These are phyloP conservation scores for Adela reaumurella DNA, from an alignment of 2,888 invertebrate genomes.

Conservation along the genomic window DNA sequence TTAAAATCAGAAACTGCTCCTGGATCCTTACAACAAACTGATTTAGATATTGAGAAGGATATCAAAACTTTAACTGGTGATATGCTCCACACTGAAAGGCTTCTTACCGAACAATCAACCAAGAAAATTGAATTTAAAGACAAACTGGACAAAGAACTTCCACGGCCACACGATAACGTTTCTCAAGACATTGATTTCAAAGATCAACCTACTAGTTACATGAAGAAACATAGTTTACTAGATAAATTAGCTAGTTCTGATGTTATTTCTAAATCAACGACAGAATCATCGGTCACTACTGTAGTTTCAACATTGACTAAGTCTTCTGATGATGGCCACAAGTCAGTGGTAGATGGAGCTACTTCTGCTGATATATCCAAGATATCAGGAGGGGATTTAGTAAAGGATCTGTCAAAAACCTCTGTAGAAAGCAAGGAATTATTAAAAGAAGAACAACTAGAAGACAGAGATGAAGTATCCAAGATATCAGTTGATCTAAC, in stretches of 20 bases:
- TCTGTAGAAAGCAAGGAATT: constrained; percentile 42
- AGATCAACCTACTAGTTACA: neutral
- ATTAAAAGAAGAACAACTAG: constrained; percentile 29
- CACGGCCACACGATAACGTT: too few species aligned
- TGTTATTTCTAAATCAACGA: constrained; percentile 43
- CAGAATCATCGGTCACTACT: constrained; percentile 48
- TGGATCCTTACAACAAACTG: neutral
- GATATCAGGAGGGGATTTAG: constrained; percentile 43
- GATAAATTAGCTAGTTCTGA: constrained; percentile 19
- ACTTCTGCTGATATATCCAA: constrained; percentile 48
- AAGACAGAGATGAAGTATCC: constrained; percentile 42
- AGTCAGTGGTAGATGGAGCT: constrained; percentile 42
- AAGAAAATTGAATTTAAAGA: too few species aligned
- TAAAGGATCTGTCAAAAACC: constrained; percentile 42
- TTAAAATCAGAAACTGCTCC: constrained; percentile 3
- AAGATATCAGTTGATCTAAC: constrained; percentile 46
- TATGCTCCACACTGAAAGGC: too few species aligned
- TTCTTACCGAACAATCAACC: too few species aligned
- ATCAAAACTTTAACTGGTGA: too few species aligned
- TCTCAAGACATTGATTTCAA: too few species aligned
- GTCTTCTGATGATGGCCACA: constrained; percentile 46
- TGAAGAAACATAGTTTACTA: neutral
- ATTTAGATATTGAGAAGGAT: neutral
- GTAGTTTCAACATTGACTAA: constrained; percentile 44
- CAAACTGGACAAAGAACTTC: too few species aligned